Percentiles rank a stretch among this genome's conserved stretches.
phyloP scores from a whole-genome alignment of 1,140 invertebrate genomes.

The Drosophila kepulauana region DNA sequence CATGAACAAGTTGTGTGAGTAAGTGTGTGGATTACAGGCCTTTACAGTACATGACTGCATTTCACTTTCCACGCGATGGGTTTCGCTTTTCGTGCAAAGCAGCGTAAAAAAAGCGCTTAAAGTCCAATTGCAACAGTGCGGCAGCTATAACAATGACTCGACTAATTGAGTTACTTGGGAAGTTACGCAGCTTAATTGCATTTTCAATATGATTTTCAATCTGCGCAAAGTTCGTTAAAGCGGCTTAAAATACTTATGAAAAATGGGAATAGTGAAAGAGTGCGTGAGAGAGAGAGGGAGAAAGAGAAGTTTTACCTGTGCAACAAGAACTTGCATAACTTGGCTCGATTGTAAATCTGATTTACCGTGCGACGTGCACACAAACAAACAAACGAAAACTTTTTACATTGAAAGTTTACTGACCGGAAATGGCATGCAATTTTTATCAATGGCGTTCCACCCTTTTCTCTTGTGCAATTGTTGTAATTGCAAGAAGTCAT shows the following conservation, averaged over 20 bases:
- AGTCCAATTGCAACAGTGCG: constrained; percentile 46
- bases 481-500: background rate
- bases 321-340: constrained; percentile 62
- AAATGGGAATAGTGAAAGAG: background rate
- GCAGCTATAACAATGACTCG: constrained; percentile 48
- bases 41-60: constrained; percentile 8
- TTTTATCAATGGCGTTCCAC: constrained; percentile 62
- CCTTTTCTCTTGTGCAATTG: background rate
- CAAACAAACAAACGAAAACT: constrained; percentile 44
- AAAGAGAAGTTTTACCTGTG: constrained; percentile 1
- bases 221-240: constrained; percentile 21
- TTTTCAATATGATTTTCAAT: constrained; percentile 36
- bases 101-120: constrained; percentile 72
- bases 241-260: constrained; percentile 32
- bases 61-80: constrained; percentile 56
- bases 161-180: constrained; percentile 69
- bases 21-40: constrained; percentile 7
- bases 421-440: constrained; percentile 79
- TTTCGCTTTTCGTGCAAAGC: constrained; percentile 68
- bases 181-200: constrained; percentile 38
- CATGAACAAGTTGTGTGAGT: background rate
- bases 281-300: background rate
- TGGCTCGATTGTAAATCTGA: constrained; percentile 53
- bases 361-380: constrained; percentile 37
- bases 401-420: constrained; percentile 73